These are phyloP conservation scores for Molorchus minor DNA, from an alignment of 2,888 invertebrate species.

Conservation along the genomic window DNA sequence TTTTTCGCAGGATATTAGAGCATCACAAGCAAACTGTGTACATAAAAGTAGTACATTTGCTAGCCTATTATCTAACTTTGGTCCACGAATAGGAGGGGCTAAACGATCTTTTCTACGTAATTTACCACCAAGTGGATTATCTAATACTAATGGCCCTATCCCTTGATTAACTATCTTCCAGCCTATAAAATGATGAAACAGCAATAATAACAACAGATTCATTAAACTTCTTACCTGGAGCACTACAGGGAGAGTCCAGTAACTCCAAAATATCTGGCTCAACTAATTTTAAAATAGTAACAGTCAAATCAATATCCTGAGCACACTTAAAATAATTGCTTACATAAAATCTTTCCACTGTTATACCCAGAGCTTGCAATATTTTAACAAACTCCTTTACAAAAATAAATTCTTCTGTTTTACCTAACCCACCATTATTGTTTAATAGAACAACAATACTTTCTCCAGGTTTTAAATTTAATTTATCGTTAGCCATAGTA, in stretches of 20 bases:
- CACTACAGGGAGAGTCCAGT: slow-evolving; percentile 69
- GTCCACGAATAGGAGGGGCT: slow-evolving; percentile 53
- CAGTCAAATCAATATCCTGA: slow-evolving; percentile 55
- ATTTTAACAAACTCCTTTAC: slow-evolving; percentile 55
- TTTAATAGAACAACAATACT: slow-evolving; percentile 75
- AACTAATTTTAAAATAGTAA: slow-evolving; percentile 72
- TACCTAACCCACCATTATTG: slow-evolving; percentile 77
- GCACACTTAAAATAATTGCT: slow-evolving; percentile 44
- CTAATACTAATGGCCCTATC: slow-evolving; percentile 19
- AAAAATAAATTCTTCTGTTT: slow-evolving; percentile 77
- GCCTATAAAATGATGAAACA: slow-evolving; percentile 40
- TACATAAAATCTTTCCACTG: slow-evolving; percentile 45
- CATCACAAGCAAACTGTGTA: slow-evolving; percentile 63
- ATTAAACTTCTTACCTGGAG: slow-evolving; percentile 63
- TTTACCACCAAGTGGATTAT: slow-evolving; percentile 29
- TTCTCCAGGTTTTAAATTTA: slow-evolving; percentile 31
- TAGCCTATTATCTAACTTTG: slow-evolving; percentile 49
- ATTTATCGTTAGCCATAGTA: slow-evolving; percentile 10
- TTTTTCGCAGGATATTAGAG: slow-evolving; percentile 69
- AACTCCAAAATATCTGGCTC: slow-evolving; percentile 64
- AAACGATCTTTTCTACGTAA: slow-evolving; percentile 41
- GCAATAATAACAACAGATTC: not conserved
- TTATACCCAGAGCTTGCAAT: slow-evolving; percentile 44
- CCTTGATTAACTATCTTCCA: slow-evolving; percentile 45
- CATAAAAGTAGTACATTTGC: slow-evolving; percentile 54